Conservation (phyloP, 2,888 invertebrate genomes). For the Dynastes grantii region DNA sequence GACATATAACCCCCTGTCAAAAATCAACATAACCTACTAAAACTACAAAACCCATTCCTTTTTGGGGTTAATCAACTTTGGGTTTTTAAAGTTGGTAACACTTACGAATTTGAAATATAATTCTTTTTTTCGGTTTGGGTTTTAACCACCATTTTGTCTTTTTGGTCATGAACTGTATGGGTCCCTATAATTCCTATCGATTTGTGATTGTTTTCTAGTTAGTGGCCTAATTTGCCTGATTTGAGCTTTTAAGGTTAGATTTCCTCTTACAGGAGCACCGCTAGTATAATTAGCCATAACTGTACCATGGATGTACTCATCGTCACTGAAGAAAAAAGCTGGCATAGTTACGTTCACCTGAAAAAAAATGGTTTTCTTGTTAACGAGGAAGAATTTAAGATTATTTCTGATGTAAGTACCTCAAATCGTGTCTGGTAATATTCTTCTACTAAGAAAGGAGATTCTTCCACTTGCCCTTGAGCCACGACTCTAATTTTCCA, state of each 20-base stretch:
- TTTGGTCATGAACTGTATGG: conserved; percentile 49
- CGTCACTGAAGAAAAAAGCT: conserved; percentile 92
- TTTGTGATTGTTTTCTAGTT: conserved; percentile 45
- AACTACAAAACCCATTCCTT: background rate
- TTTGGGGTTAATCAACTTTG: background rate
- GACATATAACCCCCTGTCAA: background rate
- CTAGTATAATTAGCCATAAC: conserved; percentile 97
- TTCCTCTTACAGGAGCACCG: conserved; percentile 91
- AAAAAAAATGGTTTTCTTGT: conserved; percentile 45
- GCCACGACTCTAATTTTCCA: conserved; percentile 94
- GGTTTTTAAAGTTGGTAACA: conserved; percentile 55
- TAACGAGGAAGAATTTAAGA: no score
- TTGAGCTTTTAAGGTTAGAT: conserved; percentile 88
- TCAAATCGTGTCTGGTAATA: conserved; percentile 96
- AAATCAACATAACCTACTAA: background rate
- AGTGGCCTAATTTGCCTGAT: conserved; percentile 78
- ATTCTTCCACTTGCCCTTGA: conserved; percentile 90
- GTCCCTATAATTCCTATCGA: conserved; percentile 40
- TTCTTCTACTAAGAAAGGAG: conserved; percentile 91
- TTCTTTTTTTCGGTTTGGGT: conserved; percentile 71
- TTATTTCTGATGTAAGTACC: conserved; percentile 67
- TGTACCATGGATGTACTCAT: conserved; percentile 86
- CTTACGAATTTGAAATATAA: conserved; percentile 84
- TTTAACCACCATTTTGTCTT: conserved; percentile 55
- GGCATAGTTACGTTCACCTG: conserved; percentile 96